These are phyloP conservation scores for Drosophila dives DNA, from an alignment of 2,888 invertebrate genomes.

Conservation along the genomic window DNA sequence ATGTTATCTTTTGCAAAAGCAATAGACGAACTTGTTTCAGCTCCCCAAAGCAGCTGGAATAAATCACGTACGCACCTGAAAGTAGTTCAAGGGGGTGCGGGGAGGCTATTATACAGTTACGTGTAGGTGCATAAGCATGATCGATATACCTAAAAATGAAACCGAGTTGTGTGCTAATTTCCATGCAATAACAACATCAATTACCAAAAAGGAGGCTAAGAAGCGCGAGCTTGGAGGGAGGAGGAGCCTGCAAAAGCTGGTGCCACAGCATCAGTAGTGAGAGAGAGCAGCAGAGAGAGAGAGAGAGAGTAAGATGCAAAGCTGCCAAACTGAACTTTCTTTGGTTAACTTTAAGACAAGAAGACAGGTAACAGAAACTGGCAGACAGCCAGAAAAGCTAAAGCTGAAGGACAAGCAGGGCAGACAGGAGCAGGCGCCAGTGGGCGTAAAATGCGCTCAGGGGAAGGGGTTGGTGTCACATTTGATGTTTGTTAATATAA, in stretches of 20 bases:
- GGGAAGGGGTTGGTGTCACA: conserved; percentile 4
- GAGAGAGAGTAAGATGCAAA: not conserved
- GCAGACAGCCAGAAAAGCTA: not conserved
- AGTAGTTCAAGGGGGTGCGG: not conserved
- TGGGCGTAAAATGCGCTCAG: not conserved
- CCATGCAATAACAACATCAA: conserved; percentile 52
- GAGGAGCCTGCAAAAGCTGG: not conserved
- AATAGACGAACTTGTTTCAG: conserved; percentile 40
- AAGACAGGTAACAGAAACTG: conserved; percentile 22
- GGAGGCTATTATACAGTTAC: conserved; percentile 12
- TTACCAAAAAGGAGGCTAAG: conserved; percentile 31
- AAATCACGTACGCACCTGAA: conserved; percentile 54
- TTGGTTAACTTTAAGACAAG: conserved; percentile 13
- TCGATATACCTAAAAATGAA: conserved; percentile 51
- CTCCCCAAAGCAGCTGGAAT: conserved; percentile 26
- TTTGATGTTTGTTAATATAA: conserved; percentile 63
- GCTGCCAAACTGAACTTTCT: conserved; percentile 25
- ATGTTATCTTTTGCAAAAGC: conserved; percentile 47
- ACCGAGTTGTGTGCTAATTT: conserved; percentile 23
- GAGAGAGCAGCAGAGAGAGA: not conserved
- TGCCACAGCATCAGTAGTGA: not conserved
- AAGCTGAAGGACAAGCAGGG: not conserved
- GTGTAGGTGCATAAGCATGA: conserved; percentile 66
- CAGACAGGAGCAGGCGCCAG: no score
- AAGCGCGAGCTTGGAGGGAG: not conserved